phyloP scores from a whole-genome alignment of 2,888 invertebrate genomes.

The Acanthosoma haemorrhoidale region DNA sequence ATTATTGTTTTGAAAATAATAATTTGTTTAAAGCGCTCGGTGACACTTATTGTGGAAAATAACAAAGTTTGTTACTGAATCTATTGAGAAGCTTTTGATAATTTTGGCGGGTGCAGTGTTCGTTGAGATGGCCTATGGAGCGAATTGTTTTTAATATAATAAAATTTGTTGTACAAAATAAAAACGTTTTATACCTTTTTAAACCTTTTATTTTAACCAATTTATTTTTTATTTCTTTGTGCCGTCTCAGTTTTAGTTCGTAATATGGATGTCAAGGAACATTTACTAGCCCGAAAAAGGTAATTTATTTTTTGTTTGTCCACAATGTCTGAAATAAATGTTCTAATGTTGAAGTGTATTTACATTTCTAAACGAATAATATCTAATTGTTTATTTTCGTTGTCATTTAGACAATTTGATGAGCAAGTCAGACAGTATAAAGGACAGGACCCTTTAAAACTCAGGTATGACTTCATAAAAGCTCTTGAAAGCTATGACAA shows the following conservation, averaged over 20 bases:
- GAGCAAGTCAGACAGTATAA: constrained; percentile 68
- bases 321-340: not conserved
- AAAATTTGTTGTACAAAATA: no score
- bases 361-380: not conserved
- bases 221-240: no score
- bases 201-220: not conserved
- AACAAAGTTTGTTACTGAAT: not conserved
- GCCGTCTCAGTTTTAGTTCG: no score
- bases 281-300: constrained; percentile 14
- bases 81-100: not conserved
- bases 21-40: not conserved
- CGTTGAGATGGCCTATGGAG: no score
- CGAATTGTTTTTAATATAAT: no score
- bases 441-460: constrained; percentile 80
- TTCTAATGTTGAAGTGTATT: not conserved
- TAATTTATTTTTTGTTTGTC: not conserved
- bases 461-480: constrained; percentile 81
- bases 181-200: no score
- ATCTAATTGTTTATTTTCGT: not conserved
- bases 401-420: constrained; percentile 64
- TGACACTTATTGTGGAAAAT: not conserved
- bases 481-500: constrained; percentile 92
- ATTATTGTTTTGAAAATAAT: not conserved
- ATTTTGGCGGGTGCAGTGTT: not conserved
- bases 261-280: constrained; percentile 19